These are phyloP conservation scores for Trachelus troglodyta DNA, from an alignment of 2,888 invertebrate species.

Conservation along the genomic window DNA sequence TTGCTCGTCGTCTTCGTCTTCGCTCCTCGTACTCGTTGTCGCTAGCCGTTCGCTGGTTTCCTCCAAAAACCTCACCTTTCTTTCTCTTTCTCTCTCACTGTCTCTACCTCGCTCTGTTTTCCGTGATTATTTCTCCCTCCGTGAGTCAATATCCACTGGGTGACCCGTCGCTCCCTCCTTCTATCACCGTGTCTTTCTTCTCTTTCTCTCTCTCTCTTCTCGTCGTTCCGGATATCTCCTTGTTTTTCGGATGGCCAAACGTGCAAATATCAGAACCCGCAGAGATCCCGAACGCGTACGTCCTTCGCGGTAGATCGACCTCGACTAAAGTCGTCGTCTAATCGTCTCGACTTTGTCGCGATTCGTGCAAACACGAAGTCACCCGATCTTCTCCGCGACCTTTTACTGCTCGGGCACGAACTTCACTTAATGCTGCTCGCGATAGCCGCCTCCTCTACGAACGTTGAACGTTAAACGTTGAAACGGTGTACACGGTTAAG, in stretches of 20 bases:
- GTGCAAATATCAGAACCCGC: not conserved
- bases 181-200: slow-evolving; percentile 5
- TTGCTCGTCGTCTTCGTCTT: not conserved
- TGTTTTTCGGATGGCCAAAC: not conserved
- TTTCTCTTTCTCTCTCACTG: slow-evolving; percentile 5
- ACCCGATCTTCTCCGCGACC: slow-evolving; percentile 13
- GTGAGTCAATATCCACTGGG: slow-evolving; percentile 11
- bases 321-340: slow-evolving; percentile 31
- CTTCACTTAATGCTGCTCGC: not conserved
- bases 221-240: not conserved
- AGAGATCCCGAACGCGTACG: not conserved
- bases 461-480: not conserved
- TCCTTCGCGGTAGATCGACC: slow-evolving; percentile 35
- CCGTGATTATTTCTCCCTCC: slow-evolving; percentile 4
- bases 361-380: slow-evolving; percentile 22
- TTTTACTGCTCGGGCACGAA: not conserved
- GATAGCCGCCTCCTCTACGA: not conserved
- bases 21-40: not conserved
- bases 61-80: not conserved
- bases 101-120: slow-evolving; percentile 11
- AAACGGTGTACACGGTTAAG: not conserved
- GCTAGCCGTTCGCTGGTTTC: not conserved
- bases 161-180: not conserved
- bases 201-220: not conserved
- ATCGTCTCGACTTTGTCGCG: slow-evolving; percentile 1